These are phyloP conservation scores for Dicyrtoma fusca DNA, from an alignment of 2,888 invertebrate species.

Conservation along the genomic window DNA sequence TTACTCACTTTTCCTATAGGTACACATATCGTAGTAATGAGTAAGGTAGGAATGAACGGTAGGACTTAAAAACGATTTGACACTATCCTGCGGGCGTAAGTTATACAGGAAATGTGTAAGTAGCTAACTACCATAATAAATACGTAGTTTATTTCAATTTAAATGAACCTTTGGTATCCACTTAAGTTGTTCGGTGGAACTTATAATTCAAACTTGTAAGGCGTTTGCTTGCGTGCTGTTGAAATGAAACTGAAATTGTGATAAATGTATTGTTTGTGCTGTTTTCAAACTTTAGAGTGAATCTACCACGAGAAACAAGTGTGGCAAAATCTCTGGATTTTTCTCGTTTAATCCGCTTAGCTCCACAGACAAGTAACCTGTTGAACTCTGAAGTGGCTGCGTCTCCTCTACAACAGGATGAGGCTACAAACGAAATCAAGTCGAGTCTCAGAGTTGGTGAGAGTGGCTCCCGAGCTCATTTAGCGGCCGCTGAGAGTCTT, in stretches of 20 bases:
- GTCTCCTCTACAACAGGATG: conserved; percentile 30
- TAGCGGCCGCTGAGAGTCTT: conserved; percentile 19
- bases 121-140: too few species aligned
- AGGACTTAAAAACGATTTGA: too few species aligned
- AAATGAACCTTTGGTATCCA: too few species aligned
- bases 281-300: conserved; percentile 42
- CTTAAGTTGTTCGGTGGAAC: too few species aligned
- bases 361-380: conserved; percentile 51
- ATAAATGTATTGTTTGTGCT: neutral
- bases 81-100: too few species aligned
- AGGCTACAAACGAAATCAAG: conserved; percentile 15
- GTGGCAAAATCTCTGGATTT: conserved; percentile 56
- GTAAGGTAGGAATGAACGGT: too few species aligned
- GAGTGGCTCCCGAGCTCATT: conserved; percentile 8
- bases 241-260: neutral
- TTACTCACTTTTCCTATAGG: too few species aligned
- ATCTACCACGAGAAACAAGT: conserved; percentile 54
- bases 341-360: conserved; percentile 48
- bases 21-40: too few species aligned
- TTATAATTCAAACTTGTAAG: too few species aligned
- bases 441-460: neutral
- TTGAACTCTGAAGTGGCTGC: conserved; percentile 40
- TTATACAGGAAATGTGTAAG: too few species aligned
- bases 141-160: too few species aligned
- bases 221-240: neutral